Evolutionary conservation across 2,797 vertebrate species (phyloP), one percentile per base, ranked within the genome.

Genomic region (Chrysocyon brachyurus): DNA sequence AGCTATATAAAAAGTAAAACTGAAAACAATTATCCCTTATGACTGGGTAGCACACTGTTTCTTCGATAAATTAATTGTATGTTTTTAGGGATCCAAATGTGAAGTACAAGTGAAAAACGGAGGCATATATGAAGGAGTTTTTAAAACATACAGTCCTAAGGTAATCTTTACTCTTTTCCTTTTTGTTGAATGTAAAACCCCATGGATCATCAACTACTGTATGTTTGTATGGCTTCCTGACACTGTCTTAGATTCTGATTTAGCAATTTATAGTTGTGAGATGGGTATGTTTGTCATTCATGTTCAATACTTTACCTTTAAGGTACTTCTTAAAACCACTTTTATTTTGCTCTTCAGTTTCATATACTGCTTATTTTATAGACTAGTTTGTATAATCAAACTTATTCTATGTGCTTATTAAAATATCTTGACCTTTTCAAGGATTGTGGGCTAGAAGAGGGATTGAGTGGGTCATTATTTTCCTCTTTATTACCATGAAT

Each of bases 101-200:
- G 99, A 99, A 99, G 99, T 99, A 97, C 99, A 99, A 98, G 99
- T 99, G 97, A 99, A 99, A 99, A 99, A 99, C 49, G 99, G 99
- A 98, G 99, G 99, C 77, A 98, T 99, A 98, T 99, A 99, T 99
- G 99, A 99, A 99, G 99, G 99, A 98, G 99, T 99, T 98, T 99
- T 99, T 99, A 99, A 99, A 99, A 99, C 99, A 21, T 99, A 99
- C 66, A 99, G 99, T 98, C 99, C 99, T 98, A 99, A 99, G 99
- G 99, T 99, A 99, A 99, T 93, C 95, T 79, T 73, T 86, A 75
- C 14, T 36, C 14, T 87, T 46, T 77, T 14, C 93, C 68, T 52
- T 33, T 36, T 72, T 91, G 68, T 91, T 79, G 82, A 61, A 40
- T 79, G 6, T 79, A 88, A 95, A 91, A 66, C 2, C 56, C 19